Evolutionary conservation across 2,797 vertebrate species (phyloP), one percentile per base, ranked within the genome.

Genomic region (Spondyliosoma cantharus): DNA sequence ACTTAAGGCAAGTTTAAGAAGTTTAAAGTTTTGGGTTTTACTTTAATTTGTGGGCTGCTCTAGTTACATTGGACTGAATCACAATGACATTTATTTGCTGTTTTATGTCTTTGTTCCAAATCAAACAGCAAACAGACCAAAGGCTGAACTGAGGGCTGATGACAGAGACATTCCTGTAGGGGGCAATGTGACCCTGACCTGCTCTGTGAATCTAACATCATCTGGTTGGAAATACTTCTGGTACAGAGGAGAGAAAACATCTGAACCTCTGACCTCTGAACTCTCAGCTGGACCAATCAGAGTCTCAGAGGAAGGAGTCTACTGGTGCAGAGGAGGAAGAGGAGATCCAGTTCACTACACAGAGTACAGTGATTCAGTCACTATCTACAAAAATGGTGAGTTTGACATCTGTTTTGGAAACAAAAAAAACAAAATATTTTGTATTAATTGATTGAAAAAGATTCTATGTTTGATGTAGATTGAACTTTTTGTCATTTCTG

Each of bases 281-380:
- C 12, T n/a, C 19, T 50, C 19, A 50, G 9, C 7, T 22, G 4
- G 13, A 22, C 12, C 14, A 54, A 17, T 42, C 58, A 20, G 58
- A 17, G 68, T 71, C 20, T 60, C 58, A 37, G 9, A 7, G 19
- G 57, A 22, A 61, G 48, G 57, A 16, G 2, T 42, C 42, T 72
- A 54, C 59, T 17, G 24, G 50, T 74, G 62, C 48, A 52, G 48
- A 52, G 63, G 27, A 52, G 19, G 48, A 37, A 52, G 63, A 66
- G 63, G 48, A 66, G 3, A 66, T 1, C 20, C 63, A 22, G 13
- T 16, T 7, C 37, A 22, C 48, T 37, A 22, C 63, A 66, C 63
- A n/a, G 27, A 66, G 1, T 22, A 37, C 63, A 64, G 62, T 27
- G 22, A 56, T 27, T 3, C 22, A 52, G 11, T 52, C 50, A 52